phyloP scores from a whole-genome alignment of 2,888 invertebrate genomes.

The Reticulitermes lucifugus region DNA sequence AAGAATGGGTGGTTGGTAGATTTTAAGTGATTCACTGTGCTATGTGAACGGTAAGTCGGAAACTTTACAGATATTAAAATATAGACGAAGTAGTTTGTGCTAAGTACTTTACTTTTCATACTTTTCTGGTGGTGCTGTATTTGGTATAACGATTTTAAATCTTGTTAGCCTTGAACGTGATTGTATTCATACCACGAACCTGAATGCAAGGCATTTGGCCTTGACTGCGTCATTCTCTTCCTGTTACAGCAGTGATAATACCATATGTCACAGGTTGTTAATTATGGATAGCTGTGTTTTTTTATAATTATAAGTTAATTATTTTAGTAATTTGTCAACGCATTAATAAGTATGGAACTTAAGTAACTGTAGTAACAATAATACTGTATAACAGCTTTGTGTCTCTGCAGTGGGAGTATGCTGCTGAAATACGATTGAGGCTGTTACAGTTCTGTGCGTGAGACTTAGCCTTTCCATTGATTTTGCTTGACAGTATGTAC shows the following conservation, averaged over 20 bases:
- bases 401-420: too few species aligned
- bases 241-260: conserved; percentile 17
- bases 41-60: conserved; percentile 20
- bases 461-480: too few species aligned
- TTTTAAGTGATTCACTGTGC: neutral
- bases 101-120: neutral
- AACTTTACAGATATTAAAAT: neutral
- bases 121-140: neutral
- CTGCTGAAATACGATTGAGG: too few species aligned
- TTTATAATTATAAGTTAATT: too few species aligned
- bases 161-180: conserved; percentile 28
- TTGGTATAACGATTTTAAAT: conserved; percentile 11
- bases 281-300: too few species aligned
- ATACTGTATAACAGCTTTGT: too few species aligned
- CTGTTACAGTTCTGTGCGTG: too few species aligned
- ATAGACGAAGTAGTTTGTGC: neutral
- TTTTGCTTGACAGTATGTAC: too few species aligned
- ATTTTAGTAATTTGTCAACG: too few species aligned
- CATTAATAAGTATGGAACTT: too few species aligned
- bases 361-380: too few species aligned
- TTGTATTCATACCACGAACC: conserved; percentile 35
- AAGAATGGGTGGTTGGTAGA: neutral
- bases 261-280: neutral
- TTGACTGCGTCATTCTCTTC: conserved; percentile 29
- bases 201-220: conserved; percentile 34